Evolutionary conservation across 2,888 invertebrate species (phyloP).

Genomic region (Tachina grossa): DNA sequence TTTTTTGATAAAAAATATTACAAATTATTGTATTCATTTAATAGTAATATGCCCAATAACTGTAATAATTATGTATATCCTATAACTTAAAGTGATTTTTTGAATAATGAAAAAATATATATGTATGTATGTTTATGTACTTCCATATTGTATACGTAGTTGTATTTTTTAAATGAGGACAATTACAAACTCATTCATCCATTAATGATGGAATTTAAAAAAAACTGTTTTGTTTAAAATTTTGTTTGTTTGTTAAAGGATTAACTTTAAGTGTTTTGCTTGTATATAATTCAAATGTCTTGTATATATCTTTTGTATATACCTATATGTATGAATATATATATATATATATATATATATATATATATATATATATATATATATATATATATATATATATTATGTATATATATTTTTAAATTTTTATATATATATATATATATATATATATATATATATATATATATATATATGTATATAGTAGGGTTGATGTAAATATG

Average conservation of each 20-base stretch:
- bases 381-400: constrained; percentile 63
- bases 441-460: constrained; percentile 68
- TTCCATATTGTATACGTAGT: constrained; percentile 56
- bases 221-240: constrained; percentile 69
- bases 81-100: constrained; percentile 59
- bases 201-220: constrained; percentile 75
- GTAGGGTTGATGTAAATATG: constrained; percentile 72
- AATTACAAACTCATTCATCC: constrained; percentile 1
- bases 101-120: constrained; percentile 17
- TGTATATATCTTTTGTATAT: constrained; percentile 72
- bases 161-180: constrained; percentile 33
- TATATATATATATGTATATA: constrained; percentile 55
- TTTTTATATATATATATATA: constrained; percentile 74
- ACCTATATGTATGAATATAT: constrained; percentile 74
- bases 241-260: constrained; percentile 50
- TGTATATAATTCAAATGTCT: constrained; percentile 71
- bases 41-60: neutral
- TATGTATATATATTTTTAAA: constrained; percentile 52
- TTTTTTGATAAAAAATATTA: constrained; percentile 39
- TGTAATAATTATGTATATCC: constrained; percentile 15
- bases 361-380: constrained; percentile 65
- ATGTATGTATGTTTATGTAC: neutral
- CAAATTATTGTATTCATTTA: constrained; percentile 33
- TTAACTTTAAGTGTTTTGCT: constrained; percentile 38
- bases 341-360: constrained; percentile 74